Conservation (phyloP, 2,888 invertebrate genomes). For the Orchesella flavescens region DNA sequence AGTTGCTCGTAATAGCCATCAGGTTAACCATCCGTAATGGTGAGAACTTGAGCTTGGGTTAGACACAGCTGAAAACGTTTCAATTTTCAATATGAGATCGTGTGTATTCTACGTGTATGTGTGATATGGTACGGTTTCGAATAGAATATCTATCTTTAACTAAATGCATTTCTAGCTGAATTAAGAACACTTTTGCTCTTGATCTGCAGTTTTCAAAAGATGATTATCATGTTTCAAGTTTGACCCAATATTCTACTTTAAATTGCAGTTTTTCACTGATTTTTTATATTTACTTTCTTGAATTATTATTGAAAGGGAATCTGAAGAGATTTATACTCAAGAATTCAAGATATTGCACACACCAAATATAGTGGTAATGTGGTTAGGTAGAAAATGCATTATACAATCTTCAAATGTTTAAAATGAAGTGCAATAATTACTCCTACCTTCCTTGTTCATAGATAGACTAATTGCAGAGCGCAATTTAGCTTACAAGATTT, state of each 20-base stretch:
- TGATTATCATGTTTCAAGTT: conserved; percentile 33
- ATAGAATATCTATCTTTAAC: too few relatives aligned
- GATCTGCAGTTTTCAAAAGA: conserved; percentile 2
- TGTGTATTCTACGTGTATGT: too few relatives aligned
- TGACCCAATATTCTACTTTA: conserved; percentile 55
- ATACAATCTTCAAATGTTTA: too few relatives aligned
- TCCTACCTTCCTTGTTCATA: too few relatives aligned
- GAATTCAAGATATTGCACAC: neutral
- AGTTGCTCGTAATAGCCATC: conserved; percentile 10
- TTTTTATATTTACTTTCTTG: neutral
- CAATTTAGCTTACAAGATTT: too few relatives aligned
- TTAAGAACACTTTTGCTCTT: too few relatives aligned
- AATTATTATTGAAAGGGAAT: conserved; percentile 26
- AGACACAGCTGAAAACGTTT: neutral
- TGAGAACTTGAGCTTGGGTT: conserved; percentile 34
- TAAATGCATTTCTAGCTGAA: too few relatives aligned
- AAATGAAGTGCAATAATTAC: too few relatives aligned
- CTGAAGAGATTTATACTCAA: neutral
- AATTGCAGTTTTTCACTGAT: conserved; percentile 20
- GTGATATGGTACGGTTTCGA: too few relatives aligned
- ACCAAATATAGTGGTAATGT: neutral
- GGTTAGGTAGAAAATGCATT: conserved; percentile 4
- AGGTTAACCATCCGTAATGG: conserved; percentile 56
- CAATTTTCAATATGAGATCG: neutral
- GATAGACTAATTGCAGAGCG: too few relatives aligned